phyloP scores from a whole-genome alignment of 1,140 invertebrate genomes.

The Formica exsecta region DNA sequence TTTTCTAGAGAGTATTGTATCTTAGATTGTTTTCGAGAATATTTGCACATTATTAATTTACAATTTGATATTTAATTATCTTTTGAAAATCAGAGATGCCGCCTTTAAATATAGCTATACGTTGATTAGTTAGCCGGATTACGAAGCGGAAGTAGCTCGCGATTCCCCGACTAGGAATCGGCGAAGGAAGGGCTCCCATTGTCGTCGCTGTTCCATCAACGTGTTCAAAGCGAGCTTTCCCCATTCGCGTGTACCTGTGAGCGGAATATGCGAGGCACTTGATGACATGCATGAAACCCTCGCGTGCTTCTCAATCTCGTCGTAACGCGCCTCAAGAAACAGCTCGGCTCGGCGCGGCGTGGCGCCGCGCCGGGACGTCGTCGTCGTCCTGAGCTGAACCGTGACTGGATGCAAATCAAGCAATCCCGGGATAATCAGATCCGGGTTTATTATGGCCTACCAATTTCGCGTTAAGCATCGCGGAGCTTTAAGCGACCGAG shows the following conservation, averaged over 20 bases:
- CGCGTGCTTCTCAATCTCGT: constrained; percentile 51
- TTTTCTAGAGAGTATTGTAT: too few relatives aligned
- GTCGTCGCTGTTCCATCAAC: constrained; percentile 51
- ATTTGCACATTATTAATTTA: neutral
- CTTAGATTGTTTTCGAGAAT: neutral
- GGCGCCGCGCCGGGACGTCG: neutral
- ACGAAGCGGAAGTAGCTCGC: constrained; percentile 42
- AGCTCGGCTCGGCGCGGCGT: neutral
- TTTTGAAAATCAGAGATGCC: constrained; percentile 29
- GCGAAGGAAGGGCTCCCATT: constrained; percentile 21
- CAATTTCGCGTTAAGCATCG: constrained; percentile 59
- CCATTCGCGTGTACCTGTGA: constrained; percentile 16
- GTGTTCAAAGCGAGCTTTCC: constrained; percentile 43
- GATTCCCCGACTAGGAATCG: constrained; percentile 28
- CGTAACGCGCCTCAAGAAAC: constrained; percentile 40
- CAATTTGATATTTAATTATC: neutral
- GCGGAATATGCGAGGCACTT: constrained; percentile 67
- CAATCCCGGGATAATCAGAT: constrained; percentile 76
- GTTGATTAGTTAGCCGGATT: constrained; percentile 44
- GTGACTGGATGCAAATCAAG: constrained; percentile 74
- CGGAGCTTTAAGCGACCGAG: constrained; percentile 50
- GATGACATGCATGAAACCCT: constrained; percentile 67
- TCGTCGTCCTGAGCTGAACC: constrained; percentile 43
- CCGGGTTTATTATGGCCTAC: constrained; percentile 72
- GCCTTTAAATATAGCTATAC: constrained; percentile 28